phyloP scores from a whole-genome alignment of 1,140 invertebrate genomes.

The Tribolium madens region DNA sequence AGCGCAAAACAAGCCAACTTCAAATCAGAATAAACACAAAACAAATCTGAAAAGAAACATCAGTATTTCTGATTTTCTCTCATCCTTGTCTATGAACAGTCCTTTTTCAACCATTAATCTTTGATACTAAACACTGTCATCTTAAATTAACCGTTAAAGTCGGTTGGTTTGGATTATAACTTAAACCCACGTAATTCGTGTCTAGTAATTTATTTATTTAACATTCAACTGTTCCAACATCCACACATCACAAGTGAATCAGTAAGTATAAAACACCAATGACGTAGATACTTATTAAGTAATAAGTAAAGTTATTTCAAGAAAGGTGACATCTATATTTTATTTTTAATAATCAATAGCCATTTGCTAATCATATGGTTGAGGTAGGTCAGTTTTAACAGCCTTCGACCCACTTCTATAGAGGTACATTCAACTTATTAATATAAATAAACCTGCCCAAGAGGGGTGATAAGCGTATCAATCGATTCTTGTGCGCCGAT shows the following conservation, averaged over 20 bases:
- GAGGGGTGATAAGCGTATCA: neutral
- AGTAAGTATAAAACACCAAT: neutral
- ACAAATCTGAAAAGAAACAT: neutral
- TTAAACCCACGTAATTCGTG: neutral
- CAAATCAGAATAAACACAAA: too few relatives aligned
- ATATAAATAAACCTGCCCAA: slow-evolving; percentile 17
- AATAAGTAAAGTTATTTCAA: neutral
- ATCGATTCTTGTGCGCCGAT: neutral
- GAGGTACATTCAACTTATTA: slow-evolving; percentile 24
- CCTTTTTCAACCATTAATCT: neutral
- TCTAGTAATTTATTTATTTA: neutral
- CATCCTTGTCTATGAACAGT: neutral
- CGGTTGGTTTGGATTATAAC: neutral
- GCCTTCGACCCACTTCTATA: neutral
- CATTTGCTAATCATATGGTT: neutral
- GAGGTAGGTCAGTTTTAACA: slow-evolving; percentile 1
- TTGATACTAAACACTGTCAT: neutral
- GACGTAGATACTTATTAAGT: neutral
- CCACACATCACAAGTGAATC: neutral
- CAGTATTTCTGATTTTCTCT: neutral
- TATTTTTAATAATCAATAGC: neutral
- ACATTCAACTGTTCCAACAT: neutral
- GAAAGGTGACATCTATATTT: slow-evolving; percentile 2
- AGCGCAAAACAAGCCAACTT: too few relatives aligned
- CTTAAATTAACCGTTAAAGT: neutral